Conservation (phyloP, 37 sponge, comb jelly and placozoan genomes). For the Beroe forskalii region DNA sequence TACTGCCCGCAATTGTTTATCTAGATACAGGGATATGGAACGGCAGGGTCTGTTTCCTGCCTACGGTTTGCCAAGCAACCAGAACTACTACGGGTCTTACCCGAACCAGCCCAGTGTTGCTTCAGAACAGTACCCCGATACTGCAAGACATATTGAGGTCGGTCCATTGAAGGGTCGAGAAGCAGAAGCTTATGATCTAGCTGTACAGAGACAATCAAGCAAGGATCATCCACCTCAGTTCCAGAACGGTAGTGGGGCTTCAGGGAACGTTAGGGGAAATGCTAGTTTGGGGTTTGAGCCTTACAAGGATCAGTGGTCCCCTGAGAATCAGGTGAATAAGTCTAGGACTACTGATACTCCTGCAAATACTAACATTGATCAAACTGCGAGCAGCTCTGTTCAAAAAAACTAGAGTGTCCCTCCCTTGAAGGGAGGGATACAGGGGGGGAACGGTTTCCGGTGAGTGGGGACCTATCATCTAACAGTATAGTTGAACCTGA, state of each 20-base stretch:
- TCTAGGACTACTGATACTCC: neutral
- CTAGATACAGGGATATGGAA: neutral
- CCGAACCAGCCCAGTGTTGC: too few relatives aligned
- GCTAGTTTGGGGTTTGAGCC: neutral
- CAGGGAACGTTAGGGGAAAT: neutral
- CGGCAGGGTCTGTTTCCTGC: neutral
- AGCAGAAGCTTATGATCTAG: neutral
- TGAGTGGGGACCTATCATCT: too few relatives aligned
- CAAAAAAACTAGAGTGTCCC: slow-evolving; percentile 34
- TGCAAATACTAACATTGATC: neutral
- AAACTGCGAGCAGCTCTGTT: too few relatives aligned
- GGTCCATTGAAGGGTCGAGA: neutral
- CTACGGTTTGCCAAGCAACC: neutral
- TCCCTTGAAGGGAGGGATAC: slow-evolving; percentile 27
- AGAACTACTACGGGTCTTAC: too few relatives aligned
- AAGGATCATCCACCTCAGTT: neutral
- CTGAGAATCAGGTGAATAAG: neutral
- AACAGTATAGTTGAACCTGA: too few relatives aligned
- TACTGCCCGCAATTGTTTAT: neutral
- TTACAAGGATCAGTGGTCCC: slow-evolving; percentile 31
- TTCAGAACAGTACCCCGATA: neutral
- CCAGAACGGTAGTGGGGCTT: neutral
- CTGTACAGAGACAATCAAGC: neutral
- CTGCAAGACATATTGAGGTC: neutral
- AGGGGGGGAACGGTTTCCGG: neutral